These are phyloP conservation scores for Percopsis transmontana DNA, from an alignment of 2,113 vertebrate genomes.

Conservation along the genomic window DNA sequence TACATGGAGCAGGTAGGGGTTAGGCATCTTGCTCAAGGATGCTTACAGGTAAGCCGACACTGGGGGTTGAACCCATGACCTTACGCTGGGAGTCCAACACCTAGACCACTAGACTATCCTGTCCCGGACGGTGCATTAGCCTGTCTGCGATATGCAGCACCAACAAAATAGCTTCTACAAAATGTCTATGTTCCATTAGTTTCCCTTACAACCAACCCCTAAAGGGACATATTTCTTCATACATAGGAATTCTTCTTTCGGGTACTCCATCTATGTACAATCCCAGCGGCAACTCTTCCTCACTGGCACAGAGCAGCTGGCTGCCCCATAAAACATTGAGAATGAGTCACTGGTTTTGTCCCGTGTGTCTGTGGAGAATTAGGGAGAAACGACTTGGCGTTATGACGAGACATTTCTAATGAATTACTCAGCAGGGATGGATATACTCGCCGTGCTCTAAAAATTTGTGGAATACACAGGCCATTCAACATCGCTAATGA, in stretches of 20 bases:
- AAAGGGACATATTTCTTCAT: background rate
- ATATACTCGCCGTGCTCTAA: slow-evolving; percentile 37
- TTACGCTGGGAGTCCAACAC: no score
- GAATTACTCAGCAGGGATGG: slow-evolving; percentile 40
- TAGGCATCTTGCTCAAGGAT: no score
- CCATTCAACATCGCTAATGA: slow-evolving; percentile 59
- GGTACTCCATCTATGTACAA: background rate
- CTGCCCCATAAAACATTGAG: slow-evolving; percentile 5
- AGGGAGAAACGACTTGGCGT: slow-evolving; percentile 31
- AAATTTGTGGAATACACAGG: slow-evolving; percentile 52
- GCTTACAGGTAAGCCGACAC: no score
- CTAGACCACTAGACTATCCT: no score
- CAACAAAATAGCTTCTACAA: background rate
- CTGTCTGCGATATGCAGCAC: no score
- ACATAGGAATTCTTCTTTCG: background rate
- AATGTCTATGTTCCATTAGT: background rate
- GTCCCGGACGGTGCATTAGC: no score
- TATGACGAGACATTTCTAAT: slow-evolving; percentile 43
- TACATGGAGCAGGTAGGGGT: no score
- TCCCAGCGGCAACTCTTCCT: background rate
- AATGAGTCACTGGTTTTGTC: slow-evolving; percentile 25
- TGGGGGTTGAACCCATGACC: no score
- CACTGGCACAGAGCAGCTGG: slow-evolving; percentile 10
- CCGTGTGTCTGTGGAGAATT: slow-evolving; percentile 22
- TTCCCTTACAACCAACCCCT: background rate